These are phyloP conservation scores for Campoletis raptor DNA, from an alignment of 2,888 invertebrate species.

Conservation along the genomic window DNA sequence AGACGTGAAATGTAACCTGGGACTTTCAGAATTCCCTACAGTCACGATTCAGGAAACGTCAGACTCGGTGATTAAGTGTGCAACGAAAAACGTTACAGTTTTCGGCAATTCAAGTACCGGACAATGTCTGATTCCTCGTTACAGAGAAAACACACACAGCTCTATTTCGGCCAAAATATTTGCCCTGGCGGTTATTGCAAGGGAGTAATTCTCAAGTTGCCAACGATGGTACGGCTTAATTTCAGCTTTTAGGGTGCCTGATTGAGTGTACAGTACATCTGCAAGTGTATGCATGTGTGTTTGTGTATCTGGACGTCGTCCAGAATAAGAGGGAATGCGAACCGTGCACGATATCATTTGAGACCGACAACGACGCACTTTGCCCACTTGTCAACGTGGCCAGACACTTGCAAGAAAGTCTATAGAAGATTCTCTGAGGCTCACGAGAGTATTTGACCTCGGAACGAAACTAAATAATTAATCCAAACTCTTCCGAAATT, in stretches of 20 bases:
- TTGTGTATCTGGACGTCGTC: conserved; percentile 59
- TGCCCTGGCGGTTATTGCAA: conserved; percentile 11
- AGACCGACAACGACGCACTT: conserved; percentile 39
- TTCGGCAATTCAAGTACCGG: conserved; percentile 42
- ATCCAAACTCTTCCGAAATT: neutral
- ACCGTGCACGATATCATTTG: conserved; percentile 35
- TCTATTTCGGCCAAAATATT: neutral
- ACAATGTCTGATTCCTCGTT: conserved; percentile 27
- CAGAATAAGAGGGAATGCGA: conserved; percentile 49
- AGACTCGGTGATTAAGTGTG: conserved; percentile 49
- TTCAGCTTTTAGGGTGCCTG: conserved; percentile 32
- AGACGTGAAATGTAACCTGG: conserved; percentile 58
- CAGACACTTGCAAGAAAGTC: conserved; percentile 41
- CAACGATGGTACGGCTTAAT: conserved; percentile 43
- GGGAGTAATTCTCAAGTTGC: conserved; percentile 33
- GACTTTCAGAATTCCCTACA: conserved; percentile 46
- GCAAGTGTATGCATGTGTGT: neutral
- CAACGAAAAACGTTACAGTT: conserved; percentile 19
- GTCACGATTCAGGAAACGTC: conserved; percentile 64
- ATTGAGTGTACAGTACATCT: conserved; percentile 4
- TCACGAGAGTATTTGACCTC: conserved; percentile 17
- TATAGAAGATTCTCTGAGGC: neutral
- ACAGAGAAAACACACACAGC: neutral
- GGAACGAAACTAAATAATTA: conserved; percentile 24
- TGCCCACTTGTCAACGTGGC: conserved; percentile 49